Conservation (phyloP, 2,113 vertebrate genomes). For the Carassius gibelio region DNA sequence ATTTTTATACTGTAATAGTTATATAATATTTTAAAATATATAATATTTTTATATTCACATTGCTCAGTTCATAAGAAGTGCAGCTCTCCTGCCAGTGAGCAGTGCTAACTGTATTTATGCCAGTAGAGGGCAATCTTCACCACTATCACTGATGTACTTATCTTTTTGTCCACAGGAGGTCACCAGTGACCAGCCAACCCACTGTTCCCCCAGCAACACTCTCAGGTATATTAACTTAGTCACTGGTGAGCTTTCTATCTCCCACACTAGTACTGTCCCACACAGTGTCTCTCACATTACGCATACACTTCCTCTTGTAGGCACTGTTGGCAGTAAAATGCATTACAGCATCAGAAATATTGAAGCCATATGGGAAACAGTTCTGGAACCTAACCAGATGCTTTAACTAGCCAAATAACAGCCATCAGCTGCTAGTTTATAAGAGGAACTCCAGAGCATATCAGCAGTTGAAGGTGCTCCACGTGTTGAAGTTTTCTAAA, state of each 20-base stretch:
- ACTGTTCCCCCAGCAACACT: slow-evolving; percentile 89
- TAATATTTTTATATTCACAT: background rate
- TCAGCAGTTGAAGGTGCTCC: background rate
- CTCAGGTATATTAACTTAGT: slow-evolving; percentile 81
- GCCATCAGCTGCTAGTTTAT: slow-evolving; percentile 25
- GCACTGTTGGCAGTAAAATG: slow-evolving; percentile 55
- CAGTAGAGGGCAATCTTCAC: slow-evolving; percentile 63
- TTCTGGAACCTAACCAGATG: slow-evolving; percentile 49
- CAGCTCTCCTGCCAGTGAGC: too few relatives aligned
- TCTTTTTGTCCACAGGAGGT: slow-evolving; percentile 82
- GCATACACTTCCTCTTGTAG: slow-evolving; percentile 54
- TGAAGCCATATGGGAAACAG: slow-evolving; percentile 52
- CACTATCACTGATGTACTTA: slow-evolving; percentile 60
- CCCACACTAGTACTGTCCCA: slow-evolving; percentile 52
- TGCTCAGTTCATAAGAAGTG: background rate
- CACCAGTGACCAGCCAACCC: slow-evolving; percentile 85
- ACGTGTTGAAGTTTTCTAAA: background rate
- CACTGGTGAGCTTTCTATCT: slow-evolving; percentile 51
- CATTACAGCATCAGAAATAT: slow-evolving; percentile 54
- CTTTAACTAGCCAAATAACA: slow-evolving; percentile 48
- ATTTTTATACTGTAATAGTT: background rate
- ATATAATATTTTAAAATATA: background rate
- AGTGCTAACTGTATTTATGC: background rate
- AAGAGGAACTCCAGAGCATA: slow-evolving; percentile 32
- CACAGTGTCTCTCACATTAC: slow-evolving; percentile 60